Evolutionary conservation across 2,888 invertebrate genomes (phyloP).

Genomic region (Sialis lutaria): DNA sequence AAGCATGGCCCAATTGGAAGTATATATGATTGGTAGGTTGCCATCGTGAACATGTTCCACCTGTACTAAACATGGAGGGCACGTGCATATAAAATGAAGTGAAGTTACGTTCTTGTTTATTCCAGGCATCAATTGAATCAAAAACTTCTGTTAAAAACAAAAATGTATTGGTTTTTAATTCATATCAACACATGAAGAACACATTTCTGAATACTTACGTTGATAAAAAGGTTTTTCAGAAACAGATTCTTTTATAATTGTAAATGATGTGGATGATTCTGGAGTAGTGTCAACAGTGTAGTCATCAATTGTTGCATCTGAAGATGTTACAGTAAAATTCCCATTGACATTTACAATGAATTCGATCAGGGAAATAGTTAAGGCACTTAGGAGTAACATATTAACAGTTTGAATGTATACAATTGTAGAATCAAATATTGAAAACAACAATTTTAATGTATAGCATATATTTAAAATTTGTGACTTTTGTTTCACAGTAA

Average conservation of each 20-base stretch:
- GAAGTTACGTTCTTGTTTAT: background rate
- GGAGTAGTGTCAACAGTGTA: background rate
- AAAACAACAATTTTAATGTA: no score
- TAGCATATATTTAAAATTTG: no score
- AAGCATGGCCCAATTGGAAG: conserved; percentile 73
- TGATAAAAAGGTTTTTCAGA: background rate
- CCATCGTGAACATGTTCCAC: conserved; percentile 1
- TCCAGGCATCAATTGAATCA: background rate
- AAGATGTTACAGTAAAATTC: background rate
- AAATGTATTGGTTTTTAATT: background rate
- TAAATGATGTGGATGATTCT: background rate
- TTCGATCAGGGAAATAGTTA: conserved; percentile 1
- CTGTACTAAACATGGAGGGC: background rate
- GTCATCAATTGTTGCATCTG: background rate
- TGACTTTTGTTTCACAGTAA: no score
- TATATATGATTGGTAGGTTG: conserved; percentile 38
- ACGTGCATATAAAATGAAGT: background rate
- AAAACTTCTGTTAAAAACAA: background rate
- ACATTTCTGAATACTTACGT: background rate
- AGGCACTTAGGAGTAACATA: conserved; percentile 7
- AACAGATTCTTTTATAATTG: background rate
- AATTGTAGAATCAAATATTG: no score
- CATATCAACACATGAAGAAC: background rate
- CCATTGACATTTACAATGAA: background rate
- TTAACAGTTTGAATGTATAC: background rate